Conservation (phyloP, 2,113 vertebrate species). For the Platycercus adscitus region DNA sequence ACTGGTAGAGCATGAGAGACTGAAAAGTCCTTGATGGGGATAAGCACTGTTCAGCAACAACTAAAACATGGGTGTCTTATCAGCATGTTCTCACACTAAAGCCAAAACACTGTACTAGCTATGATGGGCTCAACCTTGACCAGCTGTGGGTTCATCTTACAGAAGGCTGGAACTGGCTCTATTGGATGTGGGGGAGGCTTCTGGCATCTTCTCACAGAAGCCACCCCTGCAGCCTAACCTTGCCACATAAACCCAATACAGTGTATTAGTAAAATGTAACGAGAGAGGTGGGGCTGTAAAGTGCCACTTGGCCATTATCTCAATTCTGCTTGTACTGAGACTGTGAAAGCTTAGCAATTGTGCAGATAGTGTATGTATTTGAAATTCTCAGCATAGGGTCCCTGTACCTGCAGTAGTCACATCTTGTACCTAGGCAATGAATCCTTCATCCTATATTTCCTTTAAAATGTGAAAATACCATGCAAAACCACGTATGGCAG, state of each 20-base stretch:
- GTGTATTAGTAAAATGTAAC: not conserved
- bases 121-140: not conserved
- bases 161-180: not conserved
- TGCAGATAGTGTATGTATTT: not conserved
- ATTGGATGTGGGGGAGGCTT: not conserved
- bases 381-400: not conserved
- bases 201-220: not conserved
- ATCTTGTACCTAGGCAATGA: not conserved
- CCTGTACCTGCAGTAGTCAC: not conserved
- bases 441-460: not conserved
- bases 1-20: not conserved
- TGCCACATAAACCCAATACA: not conserved
- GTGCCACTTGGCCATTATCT: not conserved
- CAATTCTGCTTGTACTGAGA: not conserved
- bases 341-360: not conserved
- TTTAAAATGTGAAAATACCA: not conserved
- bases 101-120: not conserved
- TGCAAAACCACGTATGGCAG: fast-evolving
- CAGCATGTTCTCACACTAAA: not conserved
- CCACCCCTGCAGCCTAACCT: not conserved
- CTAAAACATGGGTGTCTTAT: not conserved
- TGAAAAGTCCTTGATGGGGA: not conserved
- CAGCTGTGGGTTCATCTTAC: fast-evolving
- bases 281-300: not conserved
- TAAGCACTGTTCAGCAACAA: not conserved